Evolutionary conservation across 2,113 vertebrate species (phyloP), one percentile per base, ranked within the genome.

Genomic region (Pelodiscus sinensis): DNA sequence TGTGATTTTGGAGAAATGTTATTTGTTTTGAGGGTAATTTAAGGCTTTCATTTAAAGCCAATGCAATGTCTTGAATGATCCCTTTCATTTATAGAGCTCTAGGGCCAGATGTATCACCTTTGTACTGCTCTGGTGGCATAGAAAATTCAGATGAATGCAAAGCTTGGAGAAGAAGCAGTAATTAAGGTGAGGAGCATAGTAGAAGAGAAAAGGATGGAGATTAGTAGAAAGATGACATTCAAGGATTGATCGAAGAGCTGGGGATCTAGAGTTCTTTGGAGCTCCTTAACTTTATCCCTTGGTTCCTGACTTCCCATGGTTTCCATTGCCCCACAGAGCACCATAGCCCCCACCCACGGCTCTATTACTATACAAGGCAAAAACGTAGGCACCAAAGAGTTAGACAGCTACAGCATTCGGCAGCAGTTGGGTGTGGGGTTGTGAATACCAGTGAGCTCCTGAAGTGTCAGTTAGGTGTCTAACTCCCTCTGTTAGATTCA

Each of bases 21-120:
- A 95, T 96, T 94, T 88, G 86, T 54, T 96, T 96, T 94, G 71
- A 92, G 79, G 77, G 94, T 60, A 86, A 84, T 52, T 31, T 78
- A 77, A 92, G 62, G 8, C 9, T 83, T 93, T 86, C 27, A 79
- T 71, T 94, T 94, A 84, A 71, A 92, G 14, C 79, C 92, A 95
- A n/a, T 71, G 9, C 81, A n/a, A 87, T 62, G 84, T 79, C 62
- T 82, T 88, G 15, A 86, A 21, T 57, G 78, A 88, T 4, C 1
- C 1, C 90, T 96, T 92, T 75, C 54, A 62, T 91, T 5, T 10
- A 60, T 93, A 31, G 84, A 91, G 2, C 2, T 13, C 31, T 18
- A 55, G 16, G 54, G 9, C 16, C 51, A 44, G 3, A 19, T 68
- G 24, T 77, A 38, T 75, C 22, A 58, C 85, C 12, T 35, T 87